A percentile compares a stretch with the other conserved stretches of the same genome.
Evolutionary conservation across 2,113 vertebrate species (phyloP).

Genomic region (Platysternon megacephalum): DNA sequence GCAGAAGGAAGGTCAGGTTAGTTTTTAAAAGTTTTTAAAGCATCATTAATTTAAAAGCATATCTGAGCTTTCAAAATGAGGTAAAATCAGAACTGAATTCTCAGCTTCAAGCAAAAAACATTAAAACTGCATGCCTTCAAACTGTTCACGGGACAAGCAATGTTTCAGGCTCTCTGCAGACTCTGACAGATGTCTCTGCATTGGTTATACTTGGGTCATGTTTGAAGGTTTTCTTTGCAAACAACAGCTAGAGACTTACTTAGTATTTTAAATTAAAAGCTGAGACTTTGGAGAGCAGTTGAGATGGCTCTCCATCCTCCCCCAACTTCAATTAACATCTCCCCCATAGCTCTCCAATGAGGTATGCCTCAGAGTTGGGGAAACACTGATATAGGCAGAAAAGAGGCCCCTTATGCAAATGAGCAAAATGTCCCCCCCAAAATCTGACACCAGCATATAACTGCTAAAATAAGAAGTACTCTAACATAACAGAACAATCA

Average conservation of each 20-base stretch:
- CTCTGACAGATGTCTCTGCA: not conserved
- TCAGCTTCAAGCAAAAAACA: not conserved
- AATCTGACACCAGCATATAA: not conserved
- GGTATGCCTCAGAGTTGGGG: not conserved
- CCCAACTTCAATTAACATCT: not conserved
- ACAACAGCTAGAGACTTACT: accelerated
- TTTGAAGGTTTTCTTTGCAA: not conserved
- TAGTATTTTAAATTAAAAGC: not conserved
- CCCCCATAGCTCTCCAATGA: not conserved
- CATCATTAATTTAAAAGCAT: not conserved
- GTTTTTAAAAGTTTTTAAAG: not conserved
- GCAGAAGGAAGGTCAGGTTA: not conserved
- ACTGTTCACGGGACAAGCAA: not conserved
- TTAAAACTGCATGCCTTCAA: not conserved
- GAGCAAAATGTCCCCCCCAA: not conserved
- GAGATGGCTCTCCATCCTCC: not conserved
- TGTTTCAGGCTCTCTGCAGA: not conserved
- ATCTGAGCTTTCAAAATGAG: not conserved
- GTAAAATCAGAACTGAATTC: not conserved
- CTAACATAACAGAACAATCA: not conserved
- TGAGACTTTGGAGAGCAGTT: not conserved
- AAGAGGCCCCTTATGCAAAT: not conserved
- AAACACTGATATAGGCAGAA: not conserved
- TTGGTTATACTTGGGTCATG: not conserved
- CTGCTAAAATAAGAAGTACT: not conserved